Percentiles rank a stretch among this genome's conserved stretches.
phyloP scores from a whole-genome alignment of 2,113 vertebrate genomes.

The Asarcornis scutulata region DNA sequence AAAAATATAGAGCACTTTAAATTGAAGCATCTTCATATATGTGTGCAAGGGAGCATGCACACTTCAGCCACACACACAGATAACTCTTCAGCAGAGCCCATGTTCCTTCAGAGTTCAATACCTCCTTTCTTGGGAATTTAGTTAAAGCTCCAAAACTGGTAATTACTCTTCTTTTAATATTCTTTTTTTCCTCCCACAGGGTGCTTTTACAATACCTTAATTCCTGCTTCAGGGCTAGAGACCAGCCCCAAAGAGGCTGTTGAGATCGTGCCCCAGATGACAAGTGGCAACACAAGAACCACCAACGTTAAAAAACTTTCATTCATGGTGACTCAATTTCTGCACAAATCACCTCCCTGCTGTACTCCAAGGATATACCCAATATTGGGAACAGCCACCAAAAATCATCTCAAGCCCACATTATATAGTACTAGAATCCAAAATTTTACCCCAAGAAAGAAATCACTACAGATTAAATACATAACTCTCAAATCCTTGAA shows the following conservation, averaged over 20 bases:
- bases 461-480: neutral
- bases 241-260: neutral
- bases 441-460: neutral
- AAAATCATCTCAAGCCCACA: neutral
- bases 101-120: neutral
- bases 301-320: fast-evolving
- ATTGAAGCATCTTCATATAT: neutral
- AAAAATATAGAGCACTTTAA: neutral
- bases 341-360: neutral
- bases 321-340: neutral
- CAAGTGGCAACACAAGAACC: neutral
- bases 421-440: neutral
- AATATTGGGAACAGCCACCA: neutral
- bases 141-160: neutral
- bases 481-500: neutral
- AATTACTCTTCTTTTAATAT: neutral
- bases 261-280: neutral
- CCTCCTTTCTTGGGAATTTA: neutral
- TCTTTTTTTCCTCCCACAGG: neutral
- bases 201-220: neutral
- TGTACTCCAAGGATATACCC: neutral
- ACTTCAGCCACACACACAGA: neutral
- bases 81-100: neutral
- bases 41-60: fast-evolving
- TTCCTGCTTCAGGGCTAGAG: neutral